Percentiles rank a stretch among this genome's conserved stretches.
phyloP scores from a whole-genome alignment of 2,113 vertebrate genomes.

The Vidua macroura region DNA sequence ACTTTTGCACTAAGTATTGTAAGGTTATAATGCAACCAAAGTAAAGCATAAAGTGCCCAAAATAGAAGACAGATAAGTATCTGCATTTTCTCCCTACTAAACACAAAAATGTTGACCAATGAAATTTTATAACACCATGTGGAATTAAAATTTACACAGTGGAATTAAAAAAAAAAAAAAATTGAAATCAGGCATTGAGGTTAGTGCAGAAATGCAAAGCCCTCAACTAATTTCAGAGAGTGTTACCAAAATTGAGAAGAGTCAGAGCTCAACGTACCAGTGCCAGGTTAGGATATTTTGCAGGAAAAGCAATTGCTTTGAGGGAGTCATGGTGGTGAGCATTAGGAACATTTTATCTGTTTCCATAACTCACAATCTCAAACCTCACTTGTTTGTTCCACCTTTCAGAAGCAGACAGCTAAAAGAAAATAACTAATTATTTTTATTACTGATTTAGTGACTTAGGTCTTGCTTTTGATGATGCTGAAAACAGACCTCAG shows the following conservation, averaged over 20 bases:
- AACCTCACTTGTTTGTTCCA: neutral
- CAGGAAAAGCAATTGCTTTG: neutral
- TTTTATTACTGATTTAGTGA: neutral
- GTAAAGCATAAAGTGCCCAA: neutral
- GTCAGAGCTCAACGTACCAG: neutral
- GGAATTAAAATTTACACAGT: neutral
- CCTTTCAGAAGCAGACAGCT: neutral
- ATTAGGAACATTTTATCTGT: neutral
- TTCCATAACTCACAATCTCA: neutral
- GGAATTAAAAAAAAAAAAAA: neutral
- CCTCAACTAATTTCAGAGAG: neutral
- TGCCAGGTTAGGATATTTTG: neutral
- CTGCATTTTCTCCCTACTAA: neutral
- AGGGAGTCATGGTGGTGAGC: neutral
- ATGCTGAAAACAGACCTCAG: neutral
- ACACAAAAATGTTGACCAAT: neutral
- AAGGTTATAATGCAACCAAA: neutral
- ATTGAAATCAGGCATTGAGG: no score
- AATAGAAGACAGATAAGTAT: neutral
- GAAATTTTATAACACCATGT: neutral
- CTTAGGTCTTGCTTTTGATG: neutral
- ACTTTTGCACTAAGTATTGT: neutral
- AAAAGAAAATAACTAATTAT: neutral
- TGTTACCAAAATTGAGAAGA: neutral
- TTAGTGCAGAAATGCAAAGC: neutral